A percentile compares a stretch with the other conserved stretches of the same genome.
phyloP scores from a whole-genome alignment of 2,888 invertebrate genomes.

The Arrhopalites spinosus region DNA sequence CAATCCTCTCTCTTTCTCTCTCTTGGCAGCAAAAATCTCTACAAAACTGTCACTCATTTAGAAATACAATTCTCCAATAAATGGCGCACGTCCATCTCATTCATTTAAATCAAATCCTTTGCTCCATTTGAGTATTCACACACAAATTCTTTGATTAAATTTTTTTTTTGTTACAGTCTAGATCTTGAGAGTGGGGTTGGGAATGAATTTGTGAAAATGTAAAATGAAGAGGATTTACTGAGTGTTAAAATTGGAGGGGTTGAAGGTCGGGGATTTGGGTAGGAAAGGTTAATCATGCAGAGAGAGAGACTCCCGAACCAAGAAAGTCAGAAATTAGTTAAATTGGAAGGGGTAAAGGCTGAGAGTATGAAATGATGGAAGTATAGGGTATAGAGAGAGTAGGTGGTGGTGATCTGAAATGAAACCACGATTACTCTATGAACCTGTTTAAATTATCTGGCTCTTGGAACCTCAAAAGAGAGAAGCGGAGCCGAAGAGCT shows the following conservation, averaged over 20 bases:
- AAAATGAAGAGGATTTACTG: neutral
- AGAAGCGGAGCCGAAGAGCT: constrained; percentile 25
- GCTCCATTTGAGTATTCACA: neutral
- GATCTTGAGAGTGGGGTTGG: neutral
- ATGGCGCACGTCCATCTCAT: neutral
- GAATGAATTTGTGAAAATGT: too few relatives aligned
- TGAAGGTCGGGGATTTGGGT: constrained; percentile 30
- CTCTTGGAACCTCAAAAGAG: constrained; percentile 19
- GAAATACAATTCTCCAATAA: neutral
- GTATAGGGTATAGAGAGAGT: too few relatives aligned
- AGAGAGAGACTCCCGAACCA: constrained; percentile 35
- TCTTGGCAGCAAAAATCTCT: neutral
- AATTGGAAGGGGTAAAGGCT: constrained; percentile 23
- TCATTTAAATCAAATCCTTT: neutral
- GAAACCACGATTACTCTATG: constrained; percentile 39
- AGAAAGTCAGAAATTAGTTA: constrained; percentile 38
- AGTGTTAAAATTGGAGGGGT: constrained; percentile 7
- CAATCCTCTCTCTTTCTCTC: constrained; percentile 1
- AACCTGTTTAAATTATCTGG: constrained; percentile 38
- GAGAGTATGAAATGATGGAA: neutral
- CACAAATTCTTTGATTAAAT: too few relatives aligned
- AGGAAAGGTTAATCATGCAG: constrained; percentile 37
- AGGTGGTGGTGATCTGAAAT: constrained; percentile 30
- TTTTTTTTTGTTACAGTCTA: too few relatives aligned
- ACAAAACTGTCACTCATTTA: too few relatives aligned